A percentile compares a stretch with the other conserved stretches of the same genome.
These are phyloP conservation scores for Micromussa lordhowensis DNA, from an alignment of 92 coral and sea anemone species.

Conservation along the genomic window DNA sequence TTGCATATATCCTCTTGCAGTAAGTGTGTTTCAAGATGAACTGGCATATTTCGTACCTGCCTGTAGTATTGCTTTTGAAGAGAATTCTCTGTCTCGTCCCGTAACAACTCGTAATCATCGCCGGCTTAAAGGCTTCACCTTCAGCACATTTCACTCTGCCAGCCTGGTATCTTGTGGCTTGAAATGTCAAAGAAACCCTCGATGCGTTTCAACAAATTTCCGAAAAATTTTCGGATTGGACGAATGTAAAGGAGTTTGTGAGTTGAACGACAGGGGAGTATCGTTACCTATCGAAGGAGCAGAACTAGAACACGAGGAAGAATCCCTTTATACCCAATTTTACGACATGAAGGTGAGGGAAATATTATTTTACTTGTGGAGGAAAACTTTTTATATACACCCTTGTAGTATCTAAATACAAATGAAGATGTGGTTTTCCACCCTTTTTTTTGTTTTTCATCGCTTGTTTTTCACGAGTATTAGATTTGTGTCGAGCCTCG, in stretches of 20 bases:
- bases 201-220: conserved; percentile 24
- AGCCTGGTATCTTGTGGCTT: conserved; percentile 15
- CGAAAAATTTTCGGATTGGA: background rate
- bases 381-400: background rate
- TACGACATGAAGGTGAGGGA: background rate
- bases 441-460: no score
- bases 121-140: conserved; percentile 16
- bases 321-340: background rate
- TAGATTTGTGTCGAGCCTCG: no score
- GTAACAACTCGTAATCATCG: background rate
- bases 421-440: no score
- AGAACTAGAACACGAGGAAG: background rate
- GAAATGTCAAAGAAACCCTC: conserved; percentile 14
- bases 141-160: background rate
- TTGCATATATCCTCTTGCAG: background rate
- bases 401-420: no score
- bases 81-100: background rate
- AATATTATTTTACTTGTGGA: background rate
- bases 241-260: background rate
- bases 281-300: background rate
- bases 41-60: background rate
- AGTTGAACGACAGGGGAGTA: conserved; percentile 3
- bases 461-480: no score
- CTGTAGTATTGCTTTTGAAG: background rate
- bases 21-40: background rate